These are phyloP conservation scores for Amblyteles armatorius DNA, from an alignment of 2,888 invertebrate genomes.

Conservation along the genomic window DNA sequence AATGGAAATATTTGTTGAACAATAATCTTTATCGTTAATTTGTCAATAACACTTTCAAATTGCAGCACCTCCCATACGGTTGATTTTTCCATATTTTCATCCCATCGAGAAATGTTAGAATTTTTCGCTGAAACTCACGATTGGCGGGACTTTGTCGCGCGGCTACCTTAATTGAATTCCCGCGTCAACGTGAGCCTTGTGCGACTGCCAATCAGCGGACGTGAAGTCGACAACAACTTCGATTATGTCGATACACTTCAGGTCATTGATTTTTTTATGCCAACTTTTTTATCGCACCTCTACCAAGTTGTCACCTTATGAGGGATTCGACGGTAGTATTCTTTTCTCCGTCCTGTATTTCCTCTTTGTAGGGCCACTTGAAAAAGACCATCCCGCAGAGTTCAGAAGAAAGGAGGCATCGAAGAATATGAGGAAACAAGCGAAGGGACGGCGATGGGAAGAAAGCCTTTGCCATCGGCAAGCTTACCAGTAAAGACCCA, in stretches of 20 bases:
- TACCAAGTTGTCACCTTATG: not conserved
- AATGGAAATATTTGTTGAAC: too few species aligned
- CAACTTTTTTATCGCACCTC: too few species aligned
- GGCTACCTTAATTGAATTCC: too few species aligned
- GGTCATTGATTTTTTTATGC: too few species aligned
- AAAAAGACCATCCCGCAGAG: not conserved
- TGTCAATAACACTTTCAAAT: too few species aligned
- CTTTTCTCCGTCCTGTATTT: not conserved
- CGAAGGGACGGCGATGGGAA: constrained; percentile 9
- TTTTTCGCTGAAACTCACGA: too few species aligned
- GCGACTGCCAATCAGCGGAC: not conserved
- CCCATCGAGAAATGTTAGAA: too few species aligned
- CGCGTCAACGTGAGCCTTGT: too few species aligned
- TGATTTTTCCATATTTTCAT: too few species aligned
- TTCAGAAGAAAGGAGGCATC: not conserved
- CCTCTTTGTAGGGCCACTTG: not conserved
- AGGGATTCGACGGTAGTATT: not conserved
- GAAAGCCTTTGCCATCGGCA: constrained; percentile 67
- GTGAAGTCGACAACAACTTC: not conserved
- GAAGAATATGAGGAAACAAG: constrained; percentile 2
- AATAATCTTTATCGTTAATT: too few species aligned
- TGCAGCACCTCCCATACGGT: too few species aligned
- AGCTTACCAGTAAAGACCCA: constrained; percentile 55
- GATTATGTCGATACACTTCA: not conserved
- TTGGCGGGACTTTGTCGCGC: too few species aligned